Conservation (phyloP, 1,140 invertebrate species). For the Xylocopa sonorina region DNA sequence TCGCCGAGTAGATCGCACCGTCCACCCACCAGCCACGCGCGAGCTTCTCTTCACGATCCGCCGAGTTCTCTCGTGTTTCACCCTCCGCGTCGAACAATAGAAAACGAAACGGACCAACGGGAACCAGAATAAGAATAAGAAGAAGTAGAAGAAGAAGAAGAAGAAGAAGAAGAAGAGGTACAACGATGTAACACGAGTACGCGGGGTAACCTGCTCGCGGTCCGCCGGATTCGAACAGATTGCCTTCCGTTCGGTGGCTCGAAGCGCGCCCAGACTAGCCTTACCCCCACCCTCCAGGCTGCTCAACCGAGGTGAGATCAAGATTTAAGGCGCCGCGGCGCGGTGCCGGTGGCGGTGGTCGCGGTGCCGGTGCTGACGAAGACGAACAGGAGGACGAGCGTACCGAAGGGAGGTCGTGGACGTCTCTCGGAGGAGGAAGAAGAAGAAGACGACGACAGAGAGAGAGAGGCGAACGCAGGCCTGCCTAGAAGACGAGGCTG, state of each 20-base stretch:
- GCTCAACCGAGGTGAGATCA: conserved; percentile 75
- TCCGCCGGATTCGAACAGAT: conserved; percentile 81
- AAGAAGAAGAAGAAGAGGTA: neutral
- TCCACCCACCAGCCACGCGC: no score
- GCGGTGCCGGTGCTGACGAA: conserved; percentile 8
- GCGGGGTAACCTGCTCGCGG: conserved; percentile 75
- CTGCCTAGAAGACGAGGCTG: conserved; percentile 28
- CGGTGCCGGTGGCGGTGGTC: neutral
- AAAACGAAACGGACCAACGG: neutral
- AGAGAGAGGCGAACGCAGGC: neutral
- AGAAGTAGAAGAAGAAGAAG: neutral
- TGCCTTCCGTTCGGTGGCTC: conserved; percentile 80
- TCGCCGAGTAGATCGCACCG: no score
- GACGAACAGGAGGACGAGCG: conserved; percentile 26
- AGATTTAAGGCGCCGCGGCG: conserved; percentile 74
- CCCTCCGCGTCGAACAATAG: no score
- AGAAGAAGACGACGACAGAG: conserved; percentile 5
- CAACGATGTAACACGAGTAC: conserved; percentile 33
- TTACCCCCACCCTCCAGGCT: conserved; percentile 72
- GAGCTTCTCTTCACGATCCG: no score
- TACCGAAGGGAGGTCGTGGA: neutral
- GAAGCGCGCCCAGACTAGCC: conserved; percentile 80
- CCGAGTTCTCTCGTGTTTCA: no score
- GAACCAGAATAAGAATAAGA: neutral
- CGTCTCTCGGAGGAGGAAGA: neutral